phyloP scores from a whole-genome alignment of 1,140 invertebrate species.

The Cherax destructor region DNA sequence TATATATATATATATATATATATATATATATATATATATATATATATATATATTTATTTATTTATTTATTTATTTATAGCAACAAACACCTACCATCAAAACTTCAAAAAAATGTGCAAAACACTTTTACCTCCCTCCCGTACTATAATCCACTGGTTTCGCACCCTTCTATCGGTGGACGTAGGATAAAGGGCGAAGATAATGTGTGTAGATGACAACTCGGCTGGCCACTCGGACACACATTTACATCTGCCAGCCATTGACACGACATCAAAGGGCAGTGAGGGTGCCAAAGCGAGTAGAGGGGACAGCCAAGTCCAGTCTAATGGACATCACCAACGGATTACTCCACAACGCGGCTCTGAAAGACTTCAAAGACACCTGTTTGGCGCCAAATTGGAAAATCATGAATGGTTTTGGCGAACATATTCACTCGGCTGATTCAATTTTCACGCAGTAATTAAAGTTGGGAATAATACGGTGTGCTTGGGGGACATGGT shows the following conservation, averaged over 20 bases:
- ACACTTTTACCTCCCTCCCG: not conserved
- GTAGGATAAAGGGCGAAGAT: conserved; percentile 29
- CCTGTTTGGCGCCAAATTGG: conserved; percentile 47
- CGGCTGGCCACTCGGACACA: conserved; percentile 24
- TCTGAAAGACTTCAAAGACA: conserved; percentile 47
- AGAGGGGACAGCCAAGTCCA: not conserved
- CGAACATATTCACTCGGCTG: conserved; percentile 26
- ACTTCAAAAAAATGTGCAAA: not conserved
- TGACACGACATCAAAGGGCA: conserved; percentile 37
- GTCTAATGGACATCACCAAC: conserved; percentile 34
- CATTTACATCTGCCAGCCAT: conserved; percentile 41
- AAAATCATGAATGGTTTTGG: conserved; percentile 50
- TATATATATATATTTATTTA: not conserved
- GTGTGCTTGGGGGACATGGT: not conserved
- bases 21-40: not conserved
- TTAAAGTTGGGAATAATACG: conserved; percentile 9
- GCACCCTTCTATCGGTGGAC: not conserved
- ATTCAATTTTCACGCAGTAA: conserved; percentile 45
- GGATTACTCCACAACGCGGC: conserved; percentile 30
- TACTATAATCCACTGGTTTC: not conserved
- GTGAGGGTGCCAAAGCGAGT: not conserved
- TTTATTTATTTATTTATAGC: not conserved
- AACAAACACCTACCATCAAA: too few relatives aligned
- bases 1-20: too few relatives aligned
- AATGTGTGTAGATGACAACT: conserved; percentile 45